A percentile compares a stretch with the other conserved stretches of the same genome.
Conservation (phyloP, 1,140 invertebrate species). For the Saccostrea glomerata region DNA sequence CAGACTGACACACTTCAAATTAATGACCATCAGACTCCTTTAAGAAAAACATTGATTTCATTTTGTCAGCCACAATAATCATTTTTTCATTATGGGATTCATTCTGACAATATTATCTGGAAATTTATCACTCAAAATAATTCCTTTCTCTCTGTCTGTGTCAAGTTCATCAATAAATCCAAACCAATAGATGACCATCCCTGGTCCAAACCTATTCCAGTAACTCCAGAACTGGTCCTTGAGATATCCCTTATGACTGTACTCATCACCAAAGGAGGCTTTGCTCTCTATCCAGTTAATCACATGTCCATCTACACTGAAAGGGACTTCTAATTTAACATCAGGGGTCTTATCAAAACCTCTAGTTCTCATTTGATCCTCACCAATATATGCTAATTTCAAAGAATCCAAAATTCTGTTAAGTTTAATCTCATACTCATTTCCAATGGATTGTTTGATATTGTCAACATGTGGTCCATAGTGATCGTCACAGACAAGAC, state of each 20-base stretch:
- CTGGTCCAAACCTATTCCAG: slow-evolving; percentile 96
- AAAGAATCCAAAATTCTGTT: slow-evolving; percentile 82
- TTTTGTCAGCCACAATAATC: not conserved
- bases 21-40: no score
- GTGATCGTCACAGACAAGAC: slow-evolving; percentile 86
- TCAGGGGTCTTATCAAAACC: slow-evolving; percentile 98
- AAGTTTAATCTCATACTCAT: slow-evolving; percentile 87
- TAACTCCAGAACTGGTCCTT: slow-evolving; percentile 93
- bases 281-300: slow-evolving; percentile 99
- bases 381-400: slow-evolving; percentile 86
- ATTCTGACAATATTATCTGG: slow-evolving; percentile 63
- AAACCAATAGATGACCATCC: slow-evolving; percentile 97
- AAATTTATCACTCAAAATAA: slow-evolving; percentile 81
- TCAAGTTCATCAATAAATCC: slow-evolving; percentile 90
- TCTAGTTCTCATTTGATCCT: slow-evolving; percentile 87
- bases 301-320: slow-evolving; percentile 90
- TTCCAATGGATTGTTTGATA: slow-evolving; percentile 86
- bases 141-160: slow-evolving; percentile 82
- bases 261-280: slow-evolving; percentile 92
- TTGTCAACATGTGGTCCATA: slow-evolving; percentile 88
- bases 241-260: slow-evolving; percentile 90
- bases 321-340: slow-evolving; percentile 93
- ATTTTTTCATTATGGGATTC: slow-evolving; percentile 61
- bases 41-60: not conserved
- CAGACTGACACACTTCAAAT: no score